phyloP scores from a whole-genome alignment of 1,140 invertebrate species.

The Alviniconcha marisindica region DNA sequence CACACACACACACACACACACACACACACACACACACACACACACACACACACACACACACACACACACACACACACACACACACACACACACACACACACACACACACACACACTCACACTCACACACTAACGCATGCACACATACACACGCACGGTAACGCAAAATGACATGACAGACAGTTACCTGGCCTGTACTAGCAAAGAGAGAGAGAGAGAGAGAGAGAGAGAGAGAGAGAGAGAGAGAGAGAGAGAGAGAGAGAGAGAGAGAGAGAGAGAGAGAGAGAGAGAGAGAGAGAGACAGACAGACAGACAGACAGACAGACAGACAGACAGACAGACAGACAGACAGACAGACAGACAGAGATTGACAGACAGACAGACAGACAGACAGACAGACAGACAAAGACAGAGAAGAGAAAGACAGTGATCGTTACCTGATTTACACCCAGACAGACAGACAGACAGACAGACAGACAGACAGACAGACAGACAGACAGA shows the following conservation, averaged over 20 bases:
- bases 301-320: neutral
- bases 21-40: too few species aligned
- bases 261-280: neutral
- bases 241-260: neutral
- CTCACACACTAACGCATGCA: too few species aligned
- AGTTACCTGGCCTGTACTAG: too few species aligned
- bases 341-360: neutral
- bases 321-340: neutral
- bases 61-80: too few species aligned
- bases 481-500: neutral
- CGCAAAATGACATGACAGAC: too few species aligned
- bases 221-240: neutral
- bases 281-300: neutral
- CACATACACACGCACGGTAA: too few species aligned
- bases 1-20: too few species aligned
- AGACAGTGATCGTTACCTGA: too few species aligned
- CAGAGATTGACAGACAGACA: neutral
- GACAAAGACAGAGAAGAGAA: neutral
- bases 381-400: neutral
- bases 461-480: neutral
- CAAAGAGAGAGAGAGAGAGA: conserved; percentile 14
- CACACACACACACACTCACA: too few species aligned
- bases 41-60: too few species aligned
- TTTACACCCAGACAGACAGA: neutral
- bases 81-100: too few species aligned